These are phyloP conservation scores for Helicoverpa armigera DNA, from an alignment of 1,140 invertebrate genomes.

Conservation along the genomic window DNA sequence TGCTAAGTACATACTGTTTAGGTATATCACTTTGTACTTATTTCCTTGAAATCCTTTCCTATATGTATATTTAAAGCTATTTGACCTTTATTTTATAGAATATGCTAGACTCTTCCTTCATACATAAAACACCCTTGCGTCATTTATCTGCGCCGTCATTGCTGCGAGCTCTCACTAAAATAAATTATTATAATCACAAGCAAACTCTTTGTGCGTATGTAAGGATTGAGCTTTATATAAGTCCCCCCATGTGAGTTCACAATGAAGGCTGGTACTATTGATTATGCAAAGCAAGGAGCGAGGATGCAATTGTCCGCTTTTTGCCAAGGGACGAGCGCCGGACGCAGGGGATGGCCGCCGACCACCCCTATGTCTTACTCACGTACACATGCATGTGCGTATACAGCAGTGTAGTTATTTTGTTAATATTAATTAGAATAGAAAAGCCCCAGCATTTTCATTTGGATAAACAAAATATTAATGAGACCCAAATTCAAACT, in stretches of 20 bases:
- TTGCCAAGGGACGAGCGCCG: conserved; percentile 64
- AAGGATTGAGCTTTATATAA: conserved; percentile 63
- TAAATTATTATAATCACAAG: conserved; percentile 36
- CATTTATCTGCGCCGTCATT: conserved; percentile 10
- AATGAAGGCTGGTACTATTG: conserved; percentile 69
- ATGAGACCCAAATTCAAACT: no score
- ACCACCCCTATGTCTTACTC: conserved; percentile 51
- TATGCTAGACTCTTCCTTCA: not conserved
- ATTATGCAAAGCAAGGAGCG: conserved; percentile 76
- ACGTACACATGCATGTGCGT: conserved; percentile 30
- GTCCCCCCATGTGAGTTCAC: conserved; percentile 62
- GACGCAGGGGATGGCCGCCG: conserved; percentile 58
- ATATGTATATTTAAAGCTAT: no score
- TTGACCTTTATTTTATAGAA: no score
- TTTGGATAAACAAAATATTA: no score
- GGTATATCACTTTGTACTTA: no score
- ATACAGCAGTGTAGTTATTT: not conserved
- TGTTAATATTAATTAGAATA: conserved; percentile 12
- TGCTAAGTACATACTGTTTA: no score
- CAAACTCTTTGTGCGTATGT: conserved; percentile 19
- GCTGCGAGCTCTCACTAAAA: not conserved
- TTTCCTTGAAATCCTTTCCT: no score
- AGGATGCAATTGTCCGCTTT: conserved; percentile 80
- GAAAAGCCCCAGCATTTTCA: not conserved
- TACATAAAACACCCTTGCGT: not conserved